Base-by-base conservation (phyloP, 2,888 invertebrate species). In the Brachyptera risi region DNA sequence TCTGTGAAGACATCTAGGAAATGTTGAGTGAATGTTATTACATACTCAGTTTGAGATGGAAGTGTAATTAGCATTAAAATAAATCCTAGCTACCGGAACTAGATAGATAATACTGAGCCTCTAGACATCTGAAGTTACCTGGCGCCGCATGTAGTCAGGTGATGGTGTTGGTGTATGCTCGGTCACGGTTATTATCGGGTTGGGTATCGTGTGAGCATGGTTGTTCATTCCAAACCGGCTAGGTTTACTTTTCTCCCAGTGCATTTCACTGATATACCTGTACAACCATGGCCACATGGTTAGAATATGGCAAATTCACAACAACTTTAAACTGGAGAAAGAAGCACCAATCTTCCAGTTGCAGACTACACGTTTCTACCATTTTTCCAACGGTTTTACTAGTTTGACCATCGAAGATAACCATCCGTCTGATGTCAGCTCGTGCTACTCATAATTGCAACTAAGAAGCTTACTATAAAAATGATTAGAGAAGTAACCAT, bases 151-250 rank as follows among this genome's bases (percentile, higher is more conserved):
- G 71, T 87, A 92, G 73, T 94, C 93, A 0, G 93, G 93, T 1
- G 93, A 93, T 0, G 93, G 92, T 3, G 90, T 87, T 0, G 96
- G 96, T 0, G 95, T 95, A 71, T 96, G 96, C 72, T 96, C 95
- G 0, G 97, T 97, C 7, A 97, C 95, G 0, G 96, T 96, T 62
- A 97, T 97, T 58, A 96, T 96, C 0, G 97, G 97, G 76, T 94
- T 94, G 59, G 90, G 86, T 63, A 89, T 87, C 66, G 87, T 86
- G 69, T 74, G 60, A 7, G 62, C 59, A 38, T 66, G 65, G 47
- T 63, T 64, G n/a, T 65, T 64, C 23, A 56, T 23, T 15, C 57
- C 47, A 35, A 44, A 26, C 11, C 62, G 79, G 31, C 79, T 76
- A 1, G 79, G 78, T 54, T 83, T 82, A 66, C 82, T 74, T 58